A percentile compares a stretch with the other conserved stretches of the same genome.
Conservation (phyloP, 1,140 invertebrate genomes). For the Brachionus asplanchnoidis region DNA sequence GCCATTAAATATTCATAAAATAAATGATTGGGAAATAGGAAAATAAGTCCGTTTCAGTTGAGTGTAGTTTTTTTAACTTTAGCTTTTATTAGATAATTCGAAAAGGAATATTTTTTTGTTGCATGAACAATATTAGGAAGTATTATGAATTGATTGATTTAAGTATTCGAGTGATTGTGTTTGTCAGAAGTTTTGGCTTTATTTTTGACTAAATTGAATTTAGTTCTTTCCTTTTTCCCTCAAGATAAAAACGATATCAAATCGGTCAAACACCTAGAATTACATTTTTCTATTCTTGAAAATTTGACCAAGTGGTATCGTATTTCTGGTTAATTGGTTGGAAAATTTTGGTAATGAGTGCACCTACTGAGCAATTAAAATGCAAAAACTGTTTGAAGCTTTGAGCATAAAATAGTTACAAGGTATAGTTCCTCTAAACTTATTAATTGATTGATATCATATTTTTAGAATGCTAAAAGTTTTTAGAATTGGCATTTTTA, state of each 20-base stretch:
- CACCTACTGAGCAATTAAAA: conserved; percentile 3
- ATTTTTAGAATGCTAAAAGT: conserved; percentile 21
- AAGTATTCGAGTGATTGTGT: not conserved
- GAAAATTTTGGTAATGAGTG: not conserved
- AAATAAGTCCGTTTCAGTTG: not conserved
- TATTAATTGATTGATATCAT: conserved; percentile 19
- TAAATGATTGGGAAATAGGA: not conserved
- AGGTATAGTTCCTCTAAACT: not conserved
- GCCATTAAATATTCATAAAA: conserved; percentile 11
- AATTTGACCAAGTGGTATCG: not conserved
- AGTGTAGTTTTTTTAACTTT: not conserved
- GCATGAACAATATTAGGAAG: not conserved
- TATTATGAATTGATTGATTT: not conserved
- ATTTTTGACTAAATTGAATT: not conserved
- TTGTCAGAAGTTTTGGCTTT: not conserved
- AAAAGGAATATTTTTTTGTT: not conserved
- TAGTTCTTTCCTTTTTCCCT: not conserved
- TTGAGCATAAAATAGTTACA: conserved; percentile 3
- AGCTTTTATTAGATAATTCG: not conserved
- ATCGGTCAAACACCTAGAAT: not conserved
- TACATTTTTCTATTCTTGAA: not conserved
- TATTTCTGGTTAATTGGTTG: not conserved
- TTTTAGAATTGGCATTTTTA: conserved; percentile 10
- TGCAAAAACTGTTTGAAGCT: not conserved
- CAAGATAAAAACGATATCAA: not conserved